phyloP scores from a whole-genome alignment of 2,113 vertebrate species.

The Mormoops blainvillei region DNA sequence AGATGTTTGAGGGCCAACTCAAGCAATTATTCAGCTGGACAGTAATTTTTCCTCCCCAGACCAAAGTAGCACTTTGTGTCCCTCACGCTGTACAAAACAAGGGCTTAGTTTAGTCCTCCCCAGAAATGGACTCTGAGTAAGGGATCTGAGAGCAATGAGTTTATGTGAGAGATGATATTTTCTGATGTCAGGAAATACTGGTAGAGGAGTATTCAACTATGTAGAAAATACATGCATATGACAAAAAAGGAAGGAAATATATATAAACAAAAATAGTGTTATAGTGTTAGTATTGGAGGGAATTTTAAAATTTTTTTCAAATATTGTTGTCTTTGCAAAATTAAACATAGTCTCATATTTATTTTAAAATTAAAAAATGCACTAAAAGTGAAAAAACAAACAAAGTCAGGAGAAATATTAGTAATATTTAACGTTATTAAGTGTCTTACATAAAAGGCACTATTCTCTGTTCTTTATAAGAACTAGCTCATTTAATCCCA shows the following conservation, averaged over 20 bases:
- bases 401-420: neutral
- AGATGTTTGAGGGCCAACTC: neutral
- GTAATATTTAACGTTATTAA: neutral
- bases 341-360: neutral
- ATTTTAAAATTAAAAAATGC: neutral
- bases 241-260: neutral
- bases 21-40: neutral
- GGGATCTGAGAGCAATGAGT: neutral
- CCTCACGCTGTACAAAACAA: neutral
- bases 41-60: neutral
- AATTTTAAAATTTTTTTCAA: neutral
- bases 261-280: no score
- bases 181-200: neutral
- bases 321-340: neutral
- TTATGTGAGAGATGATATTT: neutral
- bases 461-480: neutral
- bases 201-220: neutral
- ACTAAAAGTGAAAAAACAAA: neutral
- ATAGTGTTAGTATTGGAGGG: neutral
- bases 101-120: neutral
- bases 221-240: no score
- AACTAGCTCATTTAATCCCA: neutral
- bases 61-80: neutral
- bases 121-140: neutral
- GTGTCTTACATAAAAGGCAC: neutral